Evolutionary conservation across 2,113 vertebrate species (phyloP), one percentile per base, ranked within the genome.

Genomic region (Ageneiosus marmoratus): DNA sequence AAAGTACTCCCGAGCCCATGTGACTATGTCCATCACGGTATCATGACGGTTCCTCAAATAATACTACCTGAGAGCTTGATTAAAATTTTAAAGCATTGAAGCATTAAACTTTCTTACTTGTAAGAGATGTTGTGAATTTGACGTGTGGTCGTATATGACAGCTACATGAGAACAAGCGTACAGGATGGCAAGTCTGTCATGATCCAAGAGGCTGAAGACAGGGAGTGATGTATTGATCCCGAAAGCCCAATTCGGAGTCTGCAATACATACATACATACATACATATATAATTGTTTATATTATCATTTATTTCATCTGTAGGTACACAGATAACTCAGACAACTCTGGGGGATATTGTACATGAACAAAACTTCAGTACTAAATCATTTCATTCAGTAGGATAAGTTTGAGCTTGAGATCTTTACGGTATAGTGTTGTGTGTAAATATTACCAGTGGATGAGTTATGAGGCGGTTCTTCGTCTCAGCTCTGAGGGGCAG

Each of bases 161-260:
- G 89, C 96, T 0, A 89, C 91, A 88, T 98, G 93, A 24, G 92
- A 91, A 5, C 91, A 93, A 27, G 89, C 58, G 0, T 97, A 98
- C 20, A 98, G 92, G 24, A 97, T 84, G 78, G 96, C 91, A 78
- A 85, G 89, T 22, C 93, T 83, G n/a, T 92, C 88, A 9, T 93
- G 84, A 1, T 96, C 96, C 58, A 93, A 94, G 78, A 98, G 86
- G 76, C 92, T 94, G 89, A 94, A 93, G 78, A 97, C 94, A 0
- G 96, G 95, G 58, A 98, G 92, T 5, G 84, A 84, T 29, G 88
- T 93, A 89, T 96, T 97, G 89, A 94, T 95, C 5, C 98, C 98
- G 29, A 94, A 94, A 0, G 92, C 92, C 96, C 97, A 96, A 0
- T 93, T 90, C 83, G 96, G 89, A 72, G 89, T 94, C 98, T 99